Conservation (phyloP, 2,888 invertebrate species). For the Andrena bicolor region DNA sequence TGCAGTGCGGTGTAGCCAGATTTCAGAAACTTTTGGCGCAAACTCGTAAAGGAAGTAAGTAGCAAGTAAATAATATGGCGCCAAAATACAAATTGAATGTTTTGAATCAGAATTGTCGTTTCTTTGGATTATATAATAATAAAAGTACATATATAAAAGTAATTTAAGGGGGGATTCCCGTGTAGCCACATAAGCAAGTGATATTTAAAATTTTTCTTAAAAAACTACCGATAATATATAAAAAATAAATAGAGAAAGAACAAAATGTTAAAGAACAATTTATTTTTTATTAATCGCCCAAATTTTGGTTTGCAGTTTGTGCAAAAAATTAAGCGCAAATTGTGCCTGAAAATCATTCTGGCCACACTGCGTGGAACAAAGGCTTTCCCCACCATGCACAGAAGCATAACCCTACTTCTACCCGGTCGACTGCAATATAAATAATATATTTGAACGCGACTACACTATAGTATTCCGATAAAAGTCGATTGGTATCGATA, state of each 20-base stretch:
- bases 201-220: too few relatives aligned
- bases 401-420: too few relatives aligned
- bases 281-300: not conserved
- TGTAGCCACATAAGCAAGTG: too few relatives aligned
- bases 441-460: too few relatives aligned
- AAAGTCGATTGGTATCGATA: not conserved
- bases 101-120: not conserved
- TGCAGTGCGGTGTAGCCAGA: not conserved
- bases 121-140: not conserved
- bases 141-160: not conserved
- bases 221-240: not conserved
- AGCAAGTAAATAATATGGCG: not conserved
- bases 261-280: not conserved
- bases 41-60: not conserved
- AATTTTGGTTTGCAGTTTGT: not conserved
- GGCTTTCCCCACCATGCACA: too few relatives aligned
- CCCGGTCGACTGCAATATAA: too few relatives aligned
- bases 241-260: not conserved
- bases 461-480: not conserved
- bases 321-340: not conserved
- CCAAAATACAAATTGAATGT: not conserved
- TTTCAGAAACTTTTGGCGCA: not conserved
- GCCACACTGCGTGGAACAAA: not conserved
- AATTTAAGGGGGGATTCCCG: too few relatives aligned
- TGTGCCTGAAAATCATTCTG: not conserved